Base-by-base conservation (phyloP, 2,113 vertebrate species). In the Anhinga anhinga region DNA sequence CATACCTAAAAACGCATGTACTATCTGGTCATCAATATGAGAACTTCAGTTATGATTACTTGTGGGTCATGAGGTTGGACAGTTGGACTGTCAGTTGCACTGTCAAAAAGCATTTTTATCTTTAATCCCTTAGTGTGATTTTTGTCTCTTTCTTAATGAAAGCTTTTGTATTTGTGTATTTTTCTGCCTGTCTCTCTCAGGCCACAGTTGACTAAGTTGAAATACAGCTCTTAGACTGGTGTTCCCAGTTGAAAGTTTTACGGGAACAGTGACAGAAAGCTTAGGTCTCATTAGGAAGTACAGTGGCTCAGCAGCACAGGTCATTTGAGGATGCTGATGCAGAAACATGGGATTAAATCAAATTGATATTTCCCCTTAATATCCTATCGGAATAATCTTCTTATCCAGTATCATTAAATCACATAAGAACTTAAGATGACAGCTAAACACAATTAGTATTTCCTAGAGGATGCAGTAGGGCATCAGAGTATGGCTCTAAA, bases 381-480 rank as follows among this genome's bases (percentile, higher is more conserved):
- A 96, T 95, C 73, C 70, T 93, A 97, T 96, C 95, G 92, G 66
- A 97, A 94, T 96, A 97, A 97, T 97, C 96, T 96, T 93, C 96
- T 95, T 97, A 95, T 87, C 83, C 44, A 5, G 10, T 95, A 97
- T 96, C 91, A 91, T 91, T 95, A 95, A 97, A 94, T 94, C 88
- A 85, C 74, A 12, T 95, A 95, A 96, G 94, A 97, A 82, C 45
- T 89, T 95, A 87, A 95, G 96, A 95, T 71, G 91, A 72, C 91
- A 85, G 66, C 88, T 93, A 94, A 96, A 89, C 81, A 91, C 89
- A 95, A 89, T 94, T 95, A 95, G 73, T 91, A 86, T 95, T 93
- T 97, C 93, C 89, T 93, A 79, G 73, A 94, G 83, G 70, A 91
- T 82, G n/a, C 49, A 91, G 42, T 49, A 72, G 34, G 59, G 10